Base-by-base conservation (phyloP, 1,140 invertebrate species). In the Ladona fulva region DNA sequence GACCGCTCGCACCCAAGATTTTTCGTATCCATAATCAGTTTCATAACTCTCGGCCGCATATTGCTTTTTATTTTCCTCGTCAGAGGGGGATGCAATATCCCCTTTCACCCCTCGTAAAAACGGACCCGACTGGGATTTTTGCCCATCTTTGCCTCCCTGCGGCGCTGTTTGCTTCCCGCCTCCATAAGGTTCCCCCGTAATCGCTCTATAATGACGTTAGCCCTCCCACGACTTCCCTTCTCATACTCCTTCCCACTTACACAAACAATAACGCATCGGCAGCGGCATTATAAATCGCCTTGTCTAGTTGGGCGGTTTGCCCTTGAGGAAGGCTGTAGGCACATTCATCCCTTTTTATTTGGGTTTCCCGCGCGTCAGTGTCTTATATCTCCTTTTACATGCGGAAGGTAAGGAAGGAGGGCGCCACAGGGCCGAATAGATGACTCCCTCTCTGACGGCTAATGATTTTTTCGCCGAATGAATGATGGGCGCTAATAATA, bases 201-300 rank as follows among this genome's bases (percentile, higher is more conserved):
- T 66, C 52, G 52, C 12, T 12, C 52, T 12, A 12, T 66, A 66
- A 66, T 66, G 52, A 66, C 52, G 52, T 66, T 12, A 12, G 52
- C 52, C 52, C 52, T 66, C 52, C 52, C 52, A 66, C 52, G 52
- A 66, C 14, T 22, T 66, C 52, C 52, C 52, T 66, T 10, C 44
- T 19, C 10, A 52, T 19, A 10, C 44, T 19, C 44, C 19, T 12
- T 66, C 52, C 52, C 52, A 16, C 52, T 66, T 66, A 22, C 52
- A 66, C 52, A 66, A 66, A 66, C 52, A 66, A 66, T 66, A 66
- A 66, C 52, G 52, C 52, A 66, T 66, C 52, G 52, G 52, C 52
- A 66, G 52, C 12, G 14, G 1, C 52, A 22, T 66, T 19, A 66
- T 66, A 66, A 66, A 66, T 66, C 52, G 14, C 52, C 52, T 66